phyloP scores from a whole-genome alignment of 2,888 invertebrate genomes.

The Rhabditoides inermis region DNA sequence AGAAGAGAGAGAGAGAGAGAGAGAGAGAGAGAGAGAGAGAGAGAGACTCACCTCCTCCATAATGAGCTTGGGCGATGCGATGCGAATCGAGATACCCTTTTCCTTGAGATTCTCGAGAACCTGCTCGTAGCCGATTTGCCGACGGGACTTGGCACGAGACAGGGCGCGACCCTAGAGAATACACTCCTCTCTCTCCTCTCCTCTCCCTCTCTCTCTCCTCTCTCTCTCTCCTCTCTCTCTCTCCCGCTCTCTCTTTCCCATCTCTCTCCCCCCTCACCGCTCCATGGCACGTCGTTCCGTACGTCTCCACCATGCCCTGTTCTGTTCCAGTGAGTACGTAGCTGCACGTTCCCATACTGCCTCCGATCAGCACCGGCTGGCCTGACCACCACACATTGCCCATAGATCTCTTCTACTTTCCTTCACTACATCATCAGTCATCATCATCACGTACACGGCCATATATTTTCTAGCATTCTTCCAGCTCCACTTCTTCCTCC shows the following conservation, averaged over 20 bases:
- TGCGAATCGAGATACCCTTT: slow-evolving; percentile 68
- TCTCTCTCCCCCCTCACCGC: too few species aligned
- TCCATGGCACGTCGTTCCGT: slow-evolving; percentile 99
- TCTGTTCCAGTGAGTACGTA: slow-evolving; percentile 95
- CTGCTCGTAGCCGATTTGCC: slow-evolving; percentile 84
- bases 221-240: not conserved
- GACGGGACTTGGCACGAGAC: slow-evolving; percentile 89
- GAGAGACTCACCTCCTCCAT: slow-evolving; percentile 75
- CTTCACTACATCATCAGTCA: too few species aligned
- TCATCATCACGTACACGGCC: too few species aligned
- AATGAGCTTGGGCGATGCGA: slow-evolving; percentile 94
- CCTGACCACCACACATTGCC: too few species aligned
- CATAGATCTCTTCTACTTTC: too few species aligned
- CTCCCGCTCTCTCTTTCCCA: not conserved
- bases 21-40: not conserved
- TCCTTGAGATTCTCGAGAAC: slow-evolving; percentile 75
- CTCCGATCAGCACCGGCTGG: slow-evolving; percentile 95
- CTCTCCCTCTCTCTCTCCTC: not conserved
- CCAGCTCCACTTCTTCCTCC: too few species aligned
- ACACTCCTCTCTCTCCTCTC: not conserved
- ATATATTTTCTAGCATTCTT: too few species aligned
- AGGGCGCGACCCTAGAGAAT: slow-evolving; percentile 77
- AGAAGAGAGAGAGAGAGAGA: not conserved
- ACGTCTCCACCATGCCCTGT: slow-evolving; percentile 91
- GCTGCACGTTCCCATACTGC: slow-evolving; percentile 99